Evolutionary conservation across 2,797 vertebrate species (phyloP).

Genomic region (Sebastiscus albofasciatus): DNA sequence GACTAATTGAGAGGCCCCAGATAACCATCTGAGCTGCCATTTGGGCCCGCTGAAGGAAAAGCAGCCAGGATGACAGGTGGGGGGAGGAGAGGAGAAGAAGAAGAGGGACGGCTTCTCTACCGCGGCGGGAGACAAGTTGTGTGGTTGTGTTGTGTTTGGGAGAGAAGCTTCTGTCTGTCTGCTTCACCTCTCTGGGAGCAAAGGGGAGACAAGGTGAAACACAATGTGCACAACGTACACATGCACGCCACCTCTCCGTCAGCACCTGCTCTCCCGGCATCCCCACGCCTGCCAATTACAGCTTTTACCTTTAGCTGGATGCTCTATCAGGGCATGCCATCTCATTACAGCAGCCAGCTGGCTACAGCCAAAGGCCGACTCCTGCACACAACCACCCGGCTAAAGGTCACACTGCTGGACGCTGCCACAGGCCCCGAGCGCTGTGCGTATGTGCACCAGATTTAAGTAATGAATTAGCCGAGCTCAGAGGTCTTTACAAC

Average conservation of each 20-base stretch:
- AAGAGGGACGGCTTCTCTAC: not conserved
- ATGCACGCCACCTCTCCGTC: conserved; percentile 50
- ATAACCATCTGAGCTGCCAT: conserved; percentile 81
- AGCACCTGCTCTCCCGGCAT: conserved; percentile 68
- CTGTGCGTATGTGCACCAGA: not conserved
- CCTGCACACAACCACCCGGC: conserved; percentile 56
- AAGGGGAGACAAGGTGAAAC: conserved; percentile 69
- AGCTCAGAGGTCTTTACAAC: conserved; percentile 28
- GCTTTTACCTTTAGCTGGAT: conserved; percentile 77
- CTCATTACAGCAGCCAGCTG: conserved; percentile 85
- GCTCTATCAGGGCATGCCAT: conserved; percentile 79
- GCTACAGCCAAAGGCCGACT: conserved; percentile 75
- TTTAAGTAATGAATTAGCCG: not conserved
- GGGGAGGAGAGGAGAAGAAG: not conserved
- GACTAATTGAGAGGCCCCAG: conserved; percentile 77
- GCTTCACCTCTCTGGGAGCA: conserved; percentile 55
- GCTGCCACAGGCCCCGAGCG: conserved; percentile 3
- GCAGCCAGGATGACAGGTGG: conserved; percentile 71
- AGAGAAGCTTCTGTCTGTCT: conserved; percentile 54
- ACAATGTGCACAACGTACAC: not conserved
- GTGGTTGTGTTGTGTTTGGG: conserved; percentile 31
- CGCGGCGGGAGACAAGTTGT: not conserved
- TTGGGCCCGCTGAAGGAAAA: conserved; percentile 69
- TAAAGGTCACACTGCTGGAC: conserved; percentile 76
- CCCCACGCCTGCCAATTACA: conserved; percentile 72